These are phyloP conservation scores for Porites cylindrica DNA, from an alignment of 92 coral and sea anemone species.

Conservation along the genomic window DNA sequence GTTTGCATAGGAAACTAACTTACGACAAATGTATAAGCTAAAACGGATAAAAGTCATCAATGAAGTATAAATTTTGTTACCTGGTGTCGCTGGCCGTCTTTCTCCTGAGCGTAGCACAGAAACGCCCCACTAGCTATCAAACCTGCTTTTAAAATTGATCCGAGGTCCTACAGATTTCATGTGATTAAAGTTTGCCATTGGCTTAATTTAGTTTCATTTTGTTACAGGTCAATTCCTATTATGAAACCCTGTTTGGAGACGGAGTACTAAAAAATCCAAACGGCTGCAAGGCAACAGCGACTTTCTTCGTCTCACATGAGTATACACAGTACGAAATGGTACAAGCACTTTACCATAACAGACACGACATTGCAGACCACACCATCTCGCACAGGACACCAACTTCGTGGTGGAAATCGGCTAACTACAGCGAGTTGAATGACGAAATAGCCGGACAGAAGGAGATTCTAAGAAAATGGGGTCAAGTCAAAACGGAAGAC, in stretches of 20 bases:
- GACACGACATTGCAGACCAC: conserved; percentile 95
- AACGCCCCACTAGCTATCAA: no score
- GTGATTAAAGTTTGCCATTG: no score
- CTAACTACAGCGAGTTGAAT: conserved; percentile 76
- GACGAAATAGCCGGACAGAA: conserved; percentile 90
- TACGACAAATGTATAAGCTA: no score
- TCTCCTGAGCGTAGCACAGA: no score
- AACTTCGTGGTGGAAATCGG: conserved; percentile 87
- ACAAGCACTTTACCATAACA: conserved; percentile 78
- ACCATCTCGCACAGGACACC: conserved; percentile 88
- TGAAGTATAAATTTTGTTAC: no score
- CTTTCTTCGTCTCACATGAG: conserved; percentile 93
- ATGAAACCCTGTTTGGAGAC: conserved; percentile 63
- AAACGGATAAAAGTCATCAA: no score
- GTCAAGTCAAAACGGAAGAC: conserved; percentile 72
- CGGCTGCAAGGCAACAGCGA: conserved; percentile 78
- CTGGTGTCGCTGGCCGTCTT: no score
- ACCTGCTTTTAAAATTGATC: no score
- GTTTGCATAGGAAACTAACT: no score
- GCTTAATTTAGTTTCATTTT: no score
- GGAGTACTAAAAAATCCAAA: conserved; percentile 83
- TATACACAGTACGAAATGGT: conserved; percentile 87
- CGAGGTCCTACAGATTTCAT: no score
- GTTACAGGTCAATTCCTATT: conserved; percentile 49
- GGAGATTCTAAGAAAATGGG: conserved; percentile 80